Base-by-base conservation (phyloP, 2,888 invertebrate genomes). In the Bombylius discolor region DNA sequence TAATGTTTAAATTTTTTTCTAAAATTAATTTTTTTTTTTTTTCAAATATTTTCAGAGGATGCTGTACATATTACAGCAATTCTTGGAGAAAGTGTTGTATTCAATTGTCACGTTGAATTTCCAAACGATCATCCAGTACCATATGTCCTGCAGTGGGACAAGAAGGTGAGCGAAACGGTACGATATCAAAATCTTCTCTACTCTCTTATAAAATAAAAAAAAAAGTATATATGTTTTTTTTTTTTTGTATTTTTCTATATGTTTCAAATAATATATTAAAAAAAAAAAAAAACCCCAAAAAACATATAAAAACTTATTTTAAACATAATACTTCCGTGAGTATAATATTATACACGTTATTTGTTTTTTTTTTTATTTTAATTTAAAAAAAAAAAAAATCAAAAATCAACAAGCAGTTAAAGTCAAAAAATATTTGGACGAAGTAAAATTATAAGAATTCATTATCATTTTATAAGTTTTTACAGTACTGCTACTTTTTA, bases 101-200 rank as follows among this genome's bases (percentile, higher is more conserved):
- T 97, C 82, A 94, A 94, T 81, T 97, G 96, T 80, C 91, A 92
- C 80, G 92, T 96, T 78, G 91, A 93, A 79, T 95, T 94, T 79
- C 91, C 93, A 76, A 89, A 91, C 77, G 89, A 92, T 79, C 87
- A 90, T 78, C 89, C 92, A 73, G 91, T 93, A 80, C 92, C 94
- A 78, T 94, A 94, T 81, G 93, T 96, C 80, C 87, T 96, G 77
- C 93, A 94, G 83, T 97, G 96, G 96, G 91, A 92, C 85, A 96
- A 95, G 87, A 92, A 94, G 89, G 92, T 92, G 89, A 87, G 89
- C 87, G 88, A 89, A 81, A 87, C 87, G 89, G 89, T 89, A 89
- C 85, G 89, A 84, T 85, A 83, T 81, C 78, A 71, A 70, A 73
- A 75, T 75, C 73, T 73, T 73, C 73, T 74, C 77, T 76, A 76